These are phyloP conservation scores for Sturnira hondurensis DNA, from an alignment of 2,113 vertebrate species.

Conservation along the genomic window DNA sequence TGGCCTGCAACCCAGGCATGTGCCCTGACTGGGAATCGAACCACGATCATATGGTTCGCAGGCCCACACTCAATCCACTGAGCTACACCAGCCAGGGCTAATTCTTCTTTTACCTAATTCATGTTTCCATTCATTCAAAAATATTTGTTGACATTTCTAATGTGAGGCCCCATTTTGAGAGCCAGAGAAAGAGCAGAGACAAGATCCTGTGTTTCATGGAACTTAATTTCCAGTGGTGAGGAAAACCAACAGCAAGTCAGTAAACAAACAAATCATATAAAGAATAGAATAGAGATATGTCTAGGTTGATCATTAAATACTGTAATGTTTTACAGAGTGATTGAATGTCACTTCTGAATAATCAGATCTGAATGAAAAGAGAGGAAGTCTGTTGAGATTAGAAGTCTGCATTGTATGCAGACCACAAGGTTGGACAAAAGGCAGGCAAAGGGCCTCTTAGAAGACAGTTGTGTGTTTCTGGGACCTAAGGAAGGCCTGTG, in stretches of 20 bases:
- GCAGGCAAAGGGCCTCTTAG: background rate
- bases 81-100: too few species aligned
- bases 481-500: background rate
- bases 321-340: background rate
- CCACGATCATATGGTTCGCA: too few species aligned
- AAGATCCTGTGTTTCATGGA: background rate
- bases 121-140: background rate
- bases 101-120: background rate
- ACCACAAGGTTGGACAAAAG: background rate
- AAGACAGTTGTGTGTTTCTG: background rate
- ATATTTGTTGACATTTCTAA: background rate
- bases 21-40: too few species aligned
- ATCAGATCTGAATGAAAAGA: background rate
- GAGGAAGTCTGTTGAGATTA: background rate
- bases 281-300: background rate
- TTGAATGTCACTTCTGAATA: background rate
- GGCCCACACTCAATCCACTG: too few species aligned
- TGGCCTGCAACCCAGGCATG: too few species aligned
- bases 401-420: background rate
- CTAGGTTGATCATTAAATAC: background rate
- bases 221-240: background rate
- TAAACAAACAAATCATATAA: background rate
- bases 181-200: background rate
- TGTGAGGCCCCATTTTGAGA: background rate
- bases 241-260: background rate